Evolutionary conservation across 2,888 invertebrate genomes (phyloP).

Genomic region (Polymixis lichenea): DNA sequence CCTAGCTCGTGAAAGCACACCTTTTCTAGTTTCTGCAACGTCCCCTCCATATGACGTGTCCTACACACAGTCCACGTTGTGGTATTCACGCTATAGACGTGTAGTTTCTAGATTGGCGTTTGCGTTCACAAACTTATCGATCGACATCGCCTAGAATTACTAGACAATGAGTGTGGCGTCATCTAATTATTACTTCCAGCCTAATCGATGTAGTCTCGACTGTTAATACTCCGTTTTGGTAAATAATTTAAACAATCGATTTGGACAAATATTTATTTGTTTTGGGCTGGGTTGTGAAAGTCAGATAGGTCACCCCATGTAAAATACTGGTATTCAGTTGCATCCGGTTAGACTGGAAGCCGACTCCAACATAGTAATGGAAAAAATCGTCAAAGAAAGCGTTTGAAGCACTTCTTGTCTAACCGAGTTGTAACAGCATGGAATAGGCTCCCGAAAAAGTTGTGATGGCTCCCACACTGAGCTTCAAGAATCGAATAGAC

Average conservation of each 20-base stretch:
- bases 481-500: too few species aligned
- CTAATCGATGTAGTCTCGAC: conserved; percentile 22
- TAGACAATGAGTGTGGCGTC: conserved; percentile 48
- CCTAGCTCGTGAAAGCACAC: not conserved
- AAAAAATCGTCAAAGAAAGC: too few species aligned
- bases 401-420: too few species aligned
- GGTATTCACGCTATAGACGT: conserved; percentile 19
- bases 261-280: not conserved
- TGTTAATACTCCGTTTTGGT: conserved; percentile 1
- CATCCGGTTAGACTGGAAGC: too few species aligned
- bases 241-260: not conserved
- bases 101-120: conserved; percentile 17
- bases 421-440: too few species aligned
- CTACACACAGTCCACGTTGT: not conserved
- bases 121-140: conserved; percentile 41
- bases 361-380: too few species aligned
- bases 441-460: too few species aligned
- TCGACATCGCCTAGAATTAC: conserved; percentile 15
- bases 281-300: not conserved
- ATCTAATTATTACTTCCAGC: conserved; percentile 25
- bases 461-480: too few species aligned
- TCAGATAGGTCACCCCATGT: too few species aligned
- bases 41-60: conserved; percentile 11
- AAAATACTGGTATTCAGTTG: too few species aligned
- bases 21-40: not conserved